Base-by-base conservation (phyloP, 2,888 invertebrate species). In the Epirrhoe alternata region DNA sequence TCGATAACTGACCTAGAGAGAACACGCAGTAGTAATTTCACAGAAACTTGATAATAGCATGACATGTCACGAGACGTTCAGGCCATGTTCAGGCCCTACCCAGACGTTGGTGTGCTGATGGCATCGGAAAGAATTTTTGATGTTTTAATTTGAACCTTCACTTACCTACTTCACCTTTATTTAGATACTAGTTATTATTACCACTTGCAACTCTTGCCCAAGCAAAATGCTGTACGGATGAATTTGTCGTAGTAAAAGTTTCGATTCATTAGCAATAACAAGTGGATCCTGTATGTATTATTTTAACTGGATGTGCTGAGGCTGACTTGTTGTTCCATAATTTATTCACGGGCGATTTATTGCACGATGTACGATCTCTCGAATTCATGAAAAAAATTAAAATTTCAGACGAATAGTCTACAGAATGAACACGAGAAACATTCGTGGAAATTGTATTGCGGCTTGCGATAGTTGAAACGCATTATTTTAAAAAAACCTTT, bases 381-480 rank as follows among this genome's bases (percentile, higher is more conserved):
- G 59, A 38, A 59, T 59, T 59, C 59, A 59, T 59, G 51, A 59
- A 59, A 59, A 24, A 51, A 7, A 30, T 59, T 51, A 59, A 59
- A 42, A 51, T 59, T 59, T 59, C 38, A 59, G 38, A 6, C 42
- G 42, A 59, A 58, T 35, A 7, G n/a, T 12, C 7, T 42, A 12
- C 38, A 12, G 38, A 12, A 12, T 42, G 38, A 42, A 5, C 38
- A 42, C 38, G 12, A 42, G 38, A 5, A 42, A 42, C 12, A 42
- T 12, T 42, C 38, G 8, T 42, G 38, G 38, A 42, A 33, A 42
- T 12, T 12, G 12, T 42, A 42, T 35, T 42, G 38, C 38, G 12
- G 10, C 38, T 12, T 12, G 12, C 38, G 8, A 42, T 38, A 6
- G 8, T 8, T 45, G 14, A 45, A 45, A 45, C n/a, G 45, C 45